Evolutionary conservation across 2,797 vertebrate genomes (phyloP).

Genomic region (Anisognathus igniventris): DNA sequence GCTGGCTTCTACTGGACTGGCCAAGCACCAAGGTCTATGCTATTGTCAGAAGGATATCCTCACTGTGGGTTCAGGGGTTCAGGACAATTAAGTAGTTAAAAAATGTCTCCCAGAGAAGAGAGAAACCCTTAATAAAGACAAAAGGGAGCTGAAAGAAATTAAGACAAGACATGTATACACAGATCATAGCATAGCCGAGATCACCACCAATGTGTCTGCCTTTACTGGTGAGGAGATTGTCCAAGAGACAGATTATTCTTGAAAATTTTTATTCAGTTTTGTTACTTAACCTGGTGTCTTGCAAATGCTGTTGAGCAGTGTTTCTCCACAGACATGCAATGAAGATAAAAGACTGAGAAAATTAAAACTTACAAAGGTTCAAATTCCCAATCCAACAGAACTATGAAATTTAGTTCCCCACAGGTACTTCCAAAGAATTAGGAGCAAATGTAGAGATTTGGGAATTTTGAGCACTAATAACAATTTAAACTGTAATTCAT

Average conservation of each 20-base stretch:
- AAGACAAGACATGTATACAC: rapidly evolving
- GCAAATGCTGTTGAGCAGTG: not conserved
- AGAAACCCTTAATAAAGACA: not conserved
- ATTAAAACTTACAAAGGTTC: not conserved
- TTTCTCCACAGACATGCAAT: not conserved
- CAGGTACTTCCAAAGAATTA: not conserved
- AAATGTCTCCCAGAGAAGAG: not conserved
- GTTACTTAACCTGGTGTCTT: not conserved
- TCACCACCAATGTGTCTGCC: not conserved
- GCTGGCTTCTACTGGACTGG: not conserved
- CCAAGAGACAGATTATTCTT: not conserved
- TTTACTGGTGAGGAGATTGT: not conserved
- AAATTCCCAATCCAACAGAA: not conserved
- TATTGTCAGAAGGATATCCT: not conserved
- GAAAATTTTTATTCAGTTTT: not conserved
- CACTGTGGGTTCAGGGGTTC: not conserved
- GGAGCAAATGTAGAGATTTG: not conserved
- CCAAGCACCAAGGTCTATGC: not conserved
- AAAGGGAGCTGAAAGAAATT: not conserved
- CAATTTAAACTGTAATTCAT: not conserved
- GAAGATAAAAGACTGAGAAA: not conserved
- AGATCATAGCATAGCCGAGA: not conserved
- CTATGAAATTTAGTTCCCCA: not conserved
- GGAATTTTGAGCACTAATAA: not conserved
- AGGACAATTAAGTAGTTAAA: not conserved